Evolutionary conservation across 2,797 vertebrate species (phyloP).

Genomic region (Phoeniculus purpureus): DNA sequence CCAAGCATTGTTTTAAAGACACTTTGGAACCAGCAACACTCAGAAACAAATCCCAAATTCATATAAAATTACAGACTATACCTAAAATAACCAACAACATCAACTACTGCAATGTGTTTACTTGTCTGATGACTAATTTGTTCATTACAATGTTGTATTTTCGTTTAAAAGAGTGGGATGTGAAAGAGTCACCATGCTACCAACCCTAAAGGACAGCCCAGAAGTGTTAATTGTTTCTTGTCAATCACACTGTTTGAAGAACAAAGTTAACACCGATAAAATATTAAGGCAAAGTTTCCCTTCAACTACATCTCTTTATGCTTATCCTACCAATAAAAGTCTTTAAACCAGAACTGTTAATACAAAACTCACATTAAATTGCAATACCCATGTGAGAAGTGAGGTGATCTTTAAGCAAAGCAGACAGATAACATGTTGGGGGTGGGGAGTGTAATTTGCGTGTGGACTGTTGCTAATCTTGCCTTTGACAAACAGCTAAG

Average conservation of each 20-base stretch:
- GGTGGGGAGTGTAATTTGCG: neutral
- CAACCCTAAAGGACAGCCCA: neutral
- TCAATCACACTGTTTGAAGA: neutral
- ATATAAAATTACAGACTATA: neutral
- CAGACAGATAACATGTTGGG: rapidly evolving
- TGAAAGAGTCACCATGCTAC: neutral
- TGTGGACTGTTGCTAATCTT: neutral
- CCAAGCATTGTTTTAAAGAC: neutral
- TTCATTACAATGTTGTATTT: neutral
- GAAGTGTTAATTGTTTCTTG: neutral
- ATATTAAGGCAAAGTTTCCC: neutral
- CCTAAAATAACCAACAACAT: neutral
- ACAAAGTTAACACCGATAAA: neutral
- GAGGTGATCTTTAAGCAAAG: neutral
- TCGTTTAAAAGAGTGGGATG: neutral
- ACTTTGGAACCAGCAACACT: neutral
- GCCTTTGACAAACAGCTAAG: neutral
- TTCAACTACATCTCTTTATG: neutral
- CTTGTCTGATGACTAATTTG: neutral
- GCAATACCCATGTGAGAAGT: neutral
- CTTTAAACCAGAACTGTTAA: neutral
- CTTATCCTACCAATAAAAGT: neutral
- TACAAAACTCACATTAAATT: neutral
- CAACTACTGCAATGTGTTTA: neutral
- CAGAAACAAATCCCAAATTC: neutral